Evolutionary conservation across 2,797 vertebrate species (phyloP).

Genomic region (Huso huso): DNA sequence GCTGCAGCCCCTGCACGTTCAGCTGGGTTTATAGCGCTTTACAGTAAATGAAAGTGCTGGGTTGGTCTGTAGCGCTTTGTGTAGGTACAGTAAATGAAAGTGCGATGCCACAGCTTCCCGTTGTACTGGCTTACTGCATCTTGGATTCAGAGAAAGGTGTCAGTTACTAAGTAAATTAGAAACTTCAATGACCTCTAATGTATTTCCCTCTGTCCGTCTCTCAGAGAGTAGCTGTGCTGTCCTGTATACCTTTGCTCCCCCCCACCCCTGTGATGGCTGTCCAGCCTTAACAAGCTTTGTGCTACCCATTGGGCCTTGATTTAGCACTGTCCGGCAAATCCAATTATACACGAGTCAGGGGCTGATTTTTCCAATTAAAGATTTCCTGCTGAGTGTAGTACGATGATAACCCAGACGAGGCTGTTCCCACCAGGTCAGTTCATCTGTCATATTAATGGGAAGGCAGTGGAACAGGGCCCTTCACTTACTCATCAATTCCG

Average conservation of each 20-base stretch:
- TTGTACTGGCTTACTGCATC: too few species aligned
- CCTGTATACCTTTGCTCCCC: neutral
- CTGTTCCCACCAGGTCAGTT: conserved; percentile 43
- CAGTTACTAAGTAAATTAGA: too few species aligned
- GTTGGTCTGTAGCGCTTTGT: too few species aligned
- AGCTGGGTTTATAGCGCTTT: too few species aligned
- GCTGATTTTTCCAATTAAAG: conserved; percentile 73
- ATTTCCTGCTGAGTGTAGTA: conserved; percentile 62
- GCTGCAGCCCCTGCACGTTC: too few species aligned
- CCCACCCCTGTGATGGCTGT: conserved; percentile 62
- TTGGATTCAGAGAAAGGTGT: too few species aligned
- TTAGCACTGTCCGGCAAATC: conserved; percentile 76
- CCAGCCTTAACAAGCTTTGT: conserved; percentile 78
- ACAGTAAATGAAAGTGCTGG: too few species aligned
- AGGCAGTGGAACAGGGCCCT: conserved; percentile 14
- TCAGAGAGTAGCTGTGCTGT: neutral
- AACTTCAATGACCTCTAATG: too few species aligned
- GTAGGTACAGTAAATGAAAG: too few species aligned
- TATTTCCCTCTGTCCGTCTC: too few species aligned
- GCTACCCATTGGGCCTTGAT: conserved; percentile 71
- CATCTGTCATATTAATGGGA: conserved; percentile 28
- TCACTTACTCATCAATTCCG: conserved; percentile 41
- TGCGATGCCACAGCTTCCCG: too few species aligned
- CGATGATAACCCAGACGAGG: conserved; percentile 59
- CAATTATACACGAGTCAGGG: conserved; percentile 76